Percentiles rank a stretch among this genome's conserved stretches.
Conservation (phyloP, 2,113 vertebrate genomes). For the Ameiurus melas region DNA sequence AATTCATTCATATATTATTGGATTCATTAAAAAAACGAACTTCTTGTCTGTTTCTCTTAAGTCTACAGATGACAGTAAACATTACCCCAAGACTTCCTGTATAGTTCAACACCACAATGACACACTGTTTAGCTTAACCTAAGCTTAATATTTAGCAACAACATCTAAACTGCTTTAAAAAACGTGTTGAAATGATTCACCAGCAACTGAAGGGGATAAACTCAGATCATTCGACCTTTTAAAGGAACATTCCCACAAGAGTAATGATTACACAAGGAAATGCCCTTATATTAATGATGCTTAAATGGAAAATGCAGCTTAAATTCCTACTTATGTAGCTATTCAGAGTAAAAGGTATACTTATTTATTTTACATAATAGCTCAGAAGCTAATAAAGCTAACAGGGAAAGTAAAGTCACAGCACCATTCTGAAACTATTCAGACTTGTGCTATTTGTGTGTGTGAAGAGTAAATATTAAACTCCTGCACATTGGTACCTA, state of each 20-base stretch:
- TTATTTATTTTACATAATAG: background rate
- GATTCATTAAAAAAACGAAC: background rate
- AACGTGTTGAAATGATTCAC: conserved; percentile 23
- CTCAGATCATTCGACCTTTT: background rate
- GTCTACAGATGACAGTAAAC: background rate
- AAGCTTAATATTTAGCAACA: background rate
- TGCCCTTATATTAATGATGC: background rate
- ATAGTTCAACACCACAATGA: background rate
- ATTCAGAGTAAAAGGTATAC: background rate
- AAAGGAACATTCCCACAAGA: background rate
- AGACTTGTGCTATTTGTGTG: background rate
- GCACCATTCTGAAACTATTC: background rate
- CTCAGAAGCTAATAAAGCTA: background rate
- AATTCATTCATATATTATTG: background rate
- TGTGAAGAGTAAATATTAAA: background rate
- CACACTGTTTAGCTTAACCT: background rate
- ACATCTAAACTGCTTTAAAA: background rate
- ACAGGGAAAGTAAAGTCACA: no score
- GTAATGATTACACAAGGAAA: background rate
- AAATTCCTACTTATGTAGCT: background rate
- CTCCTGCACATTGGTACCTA: background rate
- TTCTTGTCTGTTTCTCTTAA: background rate
- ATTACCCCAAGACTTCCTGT: background rate
- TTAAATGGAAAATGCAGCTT: background rate
- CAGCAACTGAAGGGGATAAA: no score